Evolutionary conservation across 2,797 vertebrate genomes (phyloP), one percentile per base, ranked within the genome.

Genomic region (Cuculus canorus): DNA sequence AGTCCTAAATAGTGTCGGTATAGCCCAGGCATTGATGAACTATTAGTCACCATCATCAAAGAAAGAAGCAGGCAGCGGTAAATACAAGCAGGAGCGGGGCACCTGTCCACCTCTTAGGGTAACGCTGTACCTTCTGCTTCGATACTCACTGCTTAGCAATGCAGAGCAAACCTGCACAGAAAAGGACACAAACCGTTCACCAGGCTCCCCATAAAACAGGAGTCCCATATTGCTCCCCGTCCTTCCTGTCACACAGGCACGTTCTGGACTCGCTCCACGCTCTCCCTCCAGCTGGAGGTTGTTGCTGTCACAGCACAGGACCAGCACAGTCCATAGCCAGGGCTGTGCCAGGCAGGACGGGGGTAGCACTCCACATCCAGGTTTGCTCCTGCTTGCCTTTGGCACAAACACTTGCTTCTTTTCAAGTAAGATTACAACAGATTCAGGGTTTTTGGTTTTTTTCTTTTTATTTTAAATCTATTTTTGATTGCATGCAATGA

Each of bases 31-130:
- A 90, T 95, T 81, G 96, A 79, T 90, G 91, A 94, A 53, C 84
- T 82, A 23, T 97, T 97, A 97, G 96, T 97, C 97, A 97, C 83
- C 37, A 13, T 30, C 65, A 83, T 82, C 95, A 96, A 95, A 96
- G 90, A 93, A 93, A 94, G 92, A 21, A 88, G 71, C 66, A 70
- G 15, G 76, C 72, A 91, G 93, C 86, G 86, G 79, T 88, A 95
- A 95, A 90, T 37, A 66, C 1, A 5, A 82, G 69, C 88, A 89
- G 85, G 27, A 68, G 52, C 32, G 61, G 39, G 82, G 80, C 92
- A 95, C 72, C 83, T 64, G 83, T 76, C 82, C 73, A 27, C 17
- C 35, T 81, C 50, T 41, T 11, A 4, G 85, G 78, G 48, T 64
- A 86, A 57, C 0, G 3, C 68, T 76, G 63, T 24, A 25, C 60